phyloP scores from a whole-genome alignment of 2,888 invertebrate genomes.

The Cosmopolites sordidus region DNA sequence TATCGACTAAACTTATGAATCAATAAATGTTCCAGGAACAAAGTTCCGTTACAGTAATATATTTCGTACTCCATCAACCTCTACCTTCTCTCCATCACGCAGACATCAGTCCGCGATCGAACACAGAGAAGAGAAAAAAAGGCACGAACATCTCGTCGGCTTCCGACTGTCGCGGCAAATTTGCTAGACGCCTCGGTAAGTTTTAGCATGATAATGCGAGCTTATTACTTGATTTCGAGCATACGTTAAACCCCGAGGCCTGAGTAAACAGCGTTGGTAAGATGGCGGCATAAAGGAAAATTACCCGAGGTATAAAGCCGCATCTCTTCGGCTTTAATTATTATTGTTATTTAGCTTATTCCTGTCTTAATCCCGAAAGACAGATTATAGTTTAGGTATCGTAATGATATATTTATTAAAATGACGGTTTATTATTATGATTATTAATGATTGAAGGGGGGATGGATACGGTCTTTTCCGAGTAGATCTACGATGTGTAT shows the following conservation, averaged over 20 bases:
- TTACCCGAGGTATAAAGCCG: conserved; percentile 22
- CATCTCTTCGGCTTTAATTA: conserved; percentile 23
- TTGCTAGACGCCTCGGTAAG: neutral
- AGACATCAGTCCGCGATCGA: no score
- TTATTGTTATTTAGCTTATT: conserved; percentile 17
- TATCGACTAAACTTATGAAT: no score
- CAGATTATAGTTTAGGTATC: conserved; percentile 1
- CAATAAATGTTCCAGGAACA: no score
- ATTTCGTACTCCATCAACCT: no score
- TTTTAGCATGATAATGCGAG: conserved; percentile 24
- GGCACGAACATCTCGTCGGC: no score
- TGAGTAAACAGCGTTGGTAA: conserved; percentile 37
- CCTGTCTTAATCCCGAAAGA: conserved; percentile 14
- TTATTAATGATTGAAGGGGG: neutral
- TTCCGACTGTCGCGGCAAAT: neutral
- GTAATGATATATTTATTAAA: conserved; percentile 1
- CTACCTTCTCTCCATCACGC: no score
- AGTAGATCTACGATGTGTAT: no score
- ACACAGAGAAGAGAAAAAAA: no score
- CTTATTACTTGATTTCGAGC: conserved; percentile 28
- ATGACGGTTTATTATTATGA: neutral
- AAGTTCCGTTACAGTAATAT: no score
- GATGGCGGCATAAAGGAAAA: conserved; percentile 33
- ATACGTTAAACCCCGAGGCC: conserved; percentile 35
- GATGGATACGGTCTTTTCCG: no score